Conservation (phyloP, 2,113 vertebrate genomes). For the Tretioscincus oriximinensis region DNA sequence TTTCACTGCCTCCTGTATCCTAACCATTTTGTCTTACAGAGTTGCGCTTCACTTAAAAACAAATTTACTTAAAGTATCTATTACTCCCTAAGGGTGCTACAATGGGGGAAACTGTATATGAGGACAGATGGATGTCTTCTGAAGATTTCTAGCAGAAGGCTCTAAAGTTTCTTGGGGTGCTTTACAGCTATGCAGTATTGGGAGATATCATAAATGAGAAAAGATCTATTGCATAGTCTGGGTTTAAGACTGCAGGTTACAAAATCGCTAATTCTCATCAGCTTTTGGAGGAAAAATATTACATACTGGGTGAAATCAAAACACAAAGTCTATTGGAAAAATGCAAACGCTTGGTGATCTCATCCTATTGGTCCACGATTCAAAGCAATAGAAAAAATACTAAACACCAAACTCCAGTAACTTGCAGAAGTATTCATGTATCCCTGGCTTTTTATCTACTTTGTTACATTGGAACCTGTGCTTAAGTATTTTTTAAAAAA, state of each 20-base stretch:
- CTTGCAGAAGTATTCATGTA: too few species aligned
- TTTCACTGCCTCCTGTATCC: not conserved
- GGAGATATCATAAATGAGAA: not conserved
- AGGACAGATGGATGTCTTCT: not conserved
- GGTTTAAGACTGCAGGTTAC: not conserved
- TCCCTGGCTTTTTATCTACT: too few species aligned
- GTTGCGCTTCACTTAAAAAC: conserved; percentile 38
- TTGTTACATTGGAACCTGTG: too few species aligned
- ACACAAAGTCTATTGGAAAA: too few species aligned
- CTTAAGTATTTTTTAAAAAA: too few species aligned
- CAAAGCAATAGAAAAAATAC: too few species aligned
- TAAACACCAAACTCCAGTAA: too few species aligned
- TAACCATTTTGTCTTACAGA: conserved; percentile 39
- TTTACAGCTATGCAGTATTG: not conserved
- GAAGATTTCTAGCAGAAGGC: not conserved
- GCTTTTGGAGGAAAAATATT: not conserved
- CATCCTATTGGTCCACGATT: too few species aligned
- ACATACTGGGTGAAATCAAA: too few species aligned
- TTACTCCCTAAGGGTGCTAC: conserved; percentile 59
- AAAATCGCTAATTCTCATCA: not conserved
- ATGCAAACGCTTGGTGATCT: too few species aligned
- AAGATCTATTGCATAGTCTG: too few species aligned
- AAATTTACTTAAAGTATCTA: conserved; percentile 74
- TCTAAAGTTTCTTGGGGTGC: not conserved
- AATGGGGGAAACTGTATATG: not conserved